These are phyloP conservation scores for Pimpla rufipes DNA, from an alignment of 2,888 invertebrate species.

Conservation along the genomic window DNA sequence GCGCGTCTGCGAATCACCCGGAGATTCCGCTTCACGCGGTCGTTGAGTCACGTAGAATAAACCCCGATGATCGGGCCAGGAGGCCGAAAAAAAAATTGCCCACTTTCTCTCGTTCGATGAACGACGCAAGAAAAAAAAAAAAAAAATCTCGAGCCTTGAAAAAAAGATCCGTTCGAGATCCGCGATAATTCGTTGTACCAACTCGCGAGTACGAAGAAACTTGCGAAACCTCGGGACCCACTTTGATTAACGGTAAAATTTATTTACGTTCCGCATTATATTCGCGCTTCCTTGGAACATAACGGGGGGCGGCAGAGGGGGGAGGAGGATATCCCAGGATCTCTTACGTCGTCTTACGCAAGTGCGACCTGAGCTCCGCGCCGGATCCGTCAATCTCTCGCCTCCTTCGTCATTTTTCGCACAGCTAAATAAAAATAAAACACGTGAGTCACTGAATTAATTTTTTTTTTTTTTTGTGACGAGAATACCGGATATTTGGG, in stretches of 20 bases:
- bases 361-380: neutral
- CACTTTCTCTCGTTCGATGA: too few relatives aligned
- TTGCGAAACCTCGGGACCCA: constrained; percentile 52
- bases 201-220: constrained; percentile 17
- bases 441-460: neutral
- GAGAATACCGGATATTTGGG: too few relatives aligned
- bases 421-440: neutral
- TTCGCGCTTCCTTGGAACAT: constrained; percentile 15
- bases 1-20: neutral
- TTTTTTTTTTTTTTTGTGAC: too few relatives aligned
- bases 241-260: constrained; percentile 40
- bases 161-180: neutral
- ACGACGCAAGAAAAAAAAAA: neutral
- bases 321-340: constrained; percentile 17
- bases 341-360: constrained; percentile 49
- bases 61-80: neutral
- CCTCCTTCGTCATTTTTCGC: neutral
- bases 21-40: neutral
- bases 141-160: neutral
- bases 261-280: too few relatives aligned
- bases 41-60: neutral
- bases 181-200: constrained; percentile 15
- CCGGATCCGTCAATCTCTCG: neutral
- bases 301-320: neutral
- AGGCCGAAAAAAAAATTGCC: neutral